phyloP scores from a whole-genome alignment of 1,140 invertebrate genomes.

The honey bee (Apis mellifera) region DNA sequence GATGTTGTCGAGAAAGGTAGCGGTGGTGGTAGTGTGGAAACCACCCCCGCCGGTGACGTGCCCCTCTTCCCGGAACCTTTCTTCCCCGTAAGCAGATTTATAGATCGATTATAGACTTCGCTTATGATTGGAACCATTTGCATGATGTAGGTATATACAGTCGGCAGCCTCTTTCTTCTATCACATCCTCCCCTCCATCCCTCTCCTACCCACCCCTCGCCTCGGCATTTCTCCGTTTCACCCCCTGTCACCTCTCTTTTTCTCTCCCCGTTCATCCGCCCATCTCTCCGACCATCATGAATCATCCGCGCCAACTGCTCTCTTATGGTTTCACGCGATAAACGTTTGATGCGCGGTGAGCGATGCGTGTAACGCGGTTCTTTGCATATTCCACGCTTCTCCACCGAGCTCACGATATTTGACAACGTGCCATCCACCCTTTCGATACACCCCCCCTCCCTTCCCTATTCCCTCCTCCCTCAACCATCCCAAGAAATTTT shows the following conservation, averaged over 20 bases:
- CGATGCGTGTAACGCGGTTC: slow-evolving; percentile 73
- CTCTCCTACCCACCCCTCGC: background rate
- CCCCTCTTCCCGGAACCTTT: slow-evolving; percentile 63
- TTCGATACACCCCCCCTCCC: background rate
- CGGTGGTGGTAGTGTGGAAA: slow-evolving; percentile 44
- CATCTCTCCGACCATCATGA: slow-evolving; percentile 72
- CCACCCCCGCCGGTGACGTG: slow-evolving; percentile 54
- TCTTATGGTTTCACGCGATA: slow-evolving; percentile 77
- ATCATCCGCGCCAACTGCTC: slow-evolving; percentile 79
- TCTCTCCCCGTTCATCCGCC: slow-evolving; percentile 51
- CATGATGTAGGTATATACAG: slow-evolving; percentile 77
- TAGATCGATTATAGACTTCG: slow-evolving; percentile 81
- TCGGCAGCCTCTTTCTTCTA: slow-evolving; percentile 53
- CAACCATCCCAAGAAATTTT: background rate
- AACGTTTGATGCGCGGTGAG: slow-evolving; percentile 75
- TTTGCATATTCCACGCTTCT: slow-evolving; percentile 72
- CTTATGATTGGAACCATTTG: slow-evolving; percentile 81
- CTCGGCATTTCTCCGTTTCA: slow-evolving; percentile 40
- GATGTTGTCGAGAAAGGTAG: slow-evolving; percentile 21
- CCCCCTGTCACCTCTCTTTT: slow-evolving; percentile 27
- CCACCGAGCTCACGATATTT: slow-evolving; percentile 33
- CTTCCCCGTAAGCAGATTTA: slow-evolving; percentile 79
- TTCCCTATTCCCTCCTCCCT: too few relatives aligned
- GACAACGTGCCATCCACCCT: slow-evolving; percentile 20
- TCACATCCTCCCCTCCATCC: background rate